Base-by-base conservation (phyloP, 2,113 vertebrate species). In the Cyanistes caeruleus region DNA sequence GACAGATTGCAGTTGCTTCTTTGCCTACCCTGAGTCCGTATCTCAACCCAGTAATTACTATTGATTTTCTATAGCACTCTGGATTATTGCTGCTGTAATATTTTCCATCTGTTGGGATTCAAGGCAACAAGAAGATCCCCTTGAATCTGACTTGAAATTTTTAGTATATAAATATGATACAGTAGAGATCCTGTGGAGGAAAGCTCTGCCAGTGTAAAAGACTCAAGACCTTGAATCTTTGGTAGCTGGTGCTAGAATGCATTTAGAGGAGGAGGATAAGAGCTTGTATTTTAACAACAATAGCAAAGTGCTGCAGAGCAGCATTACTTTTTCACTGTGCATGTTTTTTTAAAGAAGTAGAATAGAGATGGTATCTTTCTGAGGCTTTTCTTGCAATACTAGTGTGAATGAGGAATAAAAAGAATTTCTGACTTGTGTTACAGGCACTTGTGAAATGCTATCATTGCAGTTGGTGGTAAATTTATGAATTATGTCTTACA, bases 261-360 rank as follows among this genome's bases (percentile, higher is more conserved):
- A 16, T 65, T 84, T 44, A 58, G 55, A 80, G 68, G 55, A 84
- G 35, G 52, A 35, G 16, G 21, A 33, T 33, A 52, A 67, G 63
- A 79, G 27, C 39, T 79, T 83, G 23, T 94, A 24, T 91, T 93
- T 80, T 87, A 85, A 78, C 41, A 65, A 49, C 19, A 82, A 4
- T 10, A 72, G 13, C 13, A 69, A 55, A 43, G 4, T n/a, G 56
- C 46, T 88, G 67, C 52, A 92, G 76, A 89, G 55, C 87, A 95
- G 43, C 43, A 25, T 80, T 94, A 80, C 78, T 94, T 97, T 95
- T 96, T 60, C 92, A 96, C 51, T 77, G 63, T 79, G 69, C 44
- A 19, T 90, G 27, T 52, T 60, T 85, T 92, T 90, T 88, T 86
- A 78, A 83, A 86, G 87, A 80, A 92, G 67, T 76, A 67, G 82